Base-by-base conservation (phyloP, 2,797 vertebrate species). In the Galagoides demidoff region DNA sequence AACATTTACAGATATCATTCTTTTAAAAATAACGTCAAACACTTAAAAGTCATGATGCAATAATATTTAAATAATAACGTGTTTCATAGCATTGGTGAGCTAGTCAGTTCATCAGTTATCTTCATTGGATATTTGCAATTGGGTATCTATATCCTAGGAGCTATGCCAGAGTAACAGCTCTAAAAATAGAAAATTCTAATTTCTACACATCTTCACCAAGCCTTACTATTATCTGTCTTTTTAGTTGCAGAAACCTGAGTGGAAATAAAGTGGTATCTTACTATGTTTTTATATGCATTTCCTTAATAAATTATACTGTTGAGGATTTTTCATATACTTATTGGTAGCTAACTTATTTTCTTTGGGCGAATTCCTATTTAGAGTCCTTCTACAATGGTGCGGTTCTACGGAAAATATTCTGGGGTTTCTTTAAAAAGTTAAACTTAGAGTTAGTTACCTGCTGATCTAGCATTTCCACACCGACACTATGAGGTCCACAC, bases 11-110 rank as follows among this genome's bases (percentile, higher is more conserved):
- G 19, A 16, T 37, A 66, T n/a, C 73, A 70, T 63, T 74, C 7
- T 27, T 70, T 86, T n/a, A 85, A 93, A 94, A 88, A 34, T 63
- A n/a, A 66, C 55, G 12, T 70, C 34, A 55, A 63, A 94, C 70
- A 5, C 64, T 61, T 43, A 73, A 82, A 76, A 89, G 45, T 49
- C 9, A 68, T 43, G 13, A 43, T 61, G 29, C 12, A 79, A 79
- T 64, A 73, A 49, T 31, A 52, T n/a, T 89, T 92, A 88, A 76
- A 79, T 70, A 87, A 43, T 39, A 70, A 7, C 37, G 27, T 89
- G 29, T 14, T 10, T 84, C 27, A 49, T 10, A 59, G 23, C 14
- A 37, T n/a, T 73, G 23, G 37, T 79, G 39, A 78, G 3, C 43
- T 61, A 19, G 27, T 84, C 25, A 20, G 4, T 61, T 90, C n/a